A percentile compares a stretch with the other conserved stretches of the same genome.
Evolutionary conservation across 2,113 vertebrate species (phyloP).

Genomic region (Hydrolagus affinis): DNA sequence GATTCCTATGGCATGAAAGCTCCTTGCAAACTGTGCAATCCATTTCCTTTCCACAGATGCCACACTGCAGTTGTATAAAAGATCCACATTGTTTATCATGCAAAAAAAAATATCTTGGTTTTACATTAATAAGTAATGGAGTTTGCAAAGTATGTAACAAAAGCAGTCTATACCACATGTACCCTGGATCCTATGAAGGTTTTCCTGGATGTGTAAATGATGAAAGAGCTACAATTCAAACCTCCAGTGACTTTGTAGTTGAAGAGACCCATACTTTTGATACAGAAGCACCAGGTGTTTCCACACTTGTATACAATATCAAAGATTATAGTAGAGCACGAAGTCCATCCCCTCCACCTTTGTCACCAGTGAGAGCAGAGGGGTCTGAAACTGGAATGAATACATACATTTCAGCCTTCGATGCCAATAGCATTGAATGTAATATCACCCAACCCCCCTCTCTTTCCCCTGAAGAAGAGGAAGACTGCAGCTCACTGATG

Average conservation of each 20-base stretch:
- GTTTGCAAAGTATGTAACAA: conserved; percentile 39
- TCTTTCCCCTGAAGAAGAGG: conserved; percentile 62
- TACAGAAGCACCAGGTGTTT: conserved; percentile 40
- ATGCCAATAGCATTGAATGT: conserved; percentile 52
- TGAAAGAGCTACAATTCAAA: background rate
- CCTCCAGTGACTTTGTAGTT: background rate
- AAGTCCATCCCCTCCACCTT: conserved; percentile 77
- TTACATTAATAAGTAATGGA: conserved; percentile 52
- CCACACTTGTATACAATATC: conserved; percentile 43
- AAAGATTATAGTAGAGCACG: conserved; percentile 49
- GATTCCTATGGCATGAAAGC: conserved; percentile 56
- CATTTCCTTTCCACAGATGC: conserved; percentile 49
- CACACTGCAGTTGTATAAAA: conserved; percentile 62
- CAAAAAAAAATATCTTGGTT: conserved; percentile 57
- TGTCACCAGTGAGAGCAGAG: conserved; percentile 71
- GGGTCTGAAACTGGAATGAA: conserved; percentile 52
- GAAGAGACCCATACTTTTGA: background rate
- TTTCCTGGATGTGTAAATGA: background rate
- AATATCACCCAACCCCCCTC: conserved; percentile 61
- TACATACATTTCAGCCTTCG: conserved; percentile 47
- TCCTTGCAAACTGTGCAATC: conserved; percentile 59
- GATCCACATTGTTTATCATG: conserved; percentile 64
- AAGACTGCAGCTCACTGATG: conserved; percentile 36
- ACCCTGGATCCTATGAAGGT: conserved; percentile 7
- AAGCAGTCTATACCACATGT: conserved; percentile 11